Base-by-base conservation (phyloP, 1,140 invertebrate species). In the Aphelenchoides fujianensis region DNA sequence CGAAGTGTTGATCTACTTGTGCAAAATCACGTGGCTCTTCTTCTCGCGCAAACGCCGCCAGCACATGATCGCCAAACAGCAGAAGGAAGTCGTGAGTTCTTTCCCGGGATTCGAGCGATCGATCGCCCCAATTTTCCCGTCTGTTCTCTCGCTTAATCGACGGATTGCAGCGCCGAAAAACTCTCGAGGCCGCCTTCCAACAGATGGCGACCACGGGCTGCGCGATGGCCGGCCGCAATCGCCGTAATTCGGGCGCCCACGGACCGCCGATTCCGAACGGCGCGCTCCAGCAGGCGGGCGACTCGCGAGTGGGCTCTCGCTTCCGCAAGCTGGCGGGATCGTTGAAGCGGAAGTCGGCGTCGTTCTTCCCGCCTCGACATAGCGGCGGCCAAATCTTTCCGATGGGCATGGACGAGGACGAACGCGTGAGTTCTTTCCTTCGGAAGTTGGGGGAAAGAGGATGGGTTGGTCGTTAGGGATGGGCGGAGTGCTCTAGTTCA, bases 1-100 rank as follows among this genome's bases (percentile, higher is more conserved):
- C 2, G 81, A 83, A 71, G 16, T 84, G 1, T 31, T 72, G 30
- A 78, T 83, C 2, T 83, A 71, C 64, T 27, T 83, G 1, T 71
- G 63, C 12, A 83, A 83, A 70, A 73, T 84, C 27, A 70, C 69
- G 23, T 83, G 81, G 81, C 69, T 84, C 30, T 75, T 76, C 59
- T 63, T 83, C 31, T 81, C 78, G 7, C 80, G 77, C 62, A 76
- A 75, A 27, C 63, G 82, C 61, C 55, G 80, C 48, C 66, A 84
- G n/a, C 76, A 83, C 57, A 71, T 83, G 75, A 37, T 37, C 1
- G 36, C 63, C 2, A 66, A 66, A 3, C 16, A 37, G 23, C 41
- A 48, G 41, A 48, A 48, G 23, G 41, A 48, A 48, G 23, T 48
- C 41, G 41, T 48, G 23, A 48, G 41, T n/a, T n/a, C n/a, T n/a